phyloP scores from a whole-genome alignment of 2,113 vertebrate genomes.

The Rhea americana region DNA sequence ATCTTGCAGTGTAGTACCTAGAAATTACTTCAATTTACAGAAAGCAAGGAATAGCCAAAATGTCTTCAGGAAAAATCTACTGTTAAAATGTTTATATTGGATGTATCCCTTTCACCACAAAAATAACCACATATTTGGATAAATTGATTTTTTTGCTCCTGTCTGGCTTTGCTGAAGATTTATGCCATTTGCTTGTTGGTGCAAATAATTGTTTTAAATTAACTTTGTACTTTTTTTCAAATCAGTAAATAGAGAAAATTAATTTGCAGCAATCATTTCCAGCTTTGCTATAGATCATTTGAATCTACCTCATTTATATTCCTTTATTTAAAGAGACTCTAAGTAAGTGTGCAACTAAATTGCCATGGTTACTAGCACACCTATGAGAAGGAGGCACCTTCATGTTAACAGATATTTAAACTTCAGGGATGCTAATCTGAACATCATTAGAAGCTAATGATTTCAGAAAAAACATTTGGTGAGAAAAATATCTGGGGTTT shows the following conservation, averaged over 20 bases:
- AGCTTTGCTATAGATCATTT: neutral
- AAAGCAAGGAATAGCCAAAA: neutral
- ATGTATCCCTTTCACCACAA: neutral
- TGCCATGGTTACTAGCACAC: neutral
- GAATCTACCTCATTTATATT: neutral
- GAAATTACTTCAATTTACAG: neutral
- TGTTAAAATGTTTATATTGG: neutral
- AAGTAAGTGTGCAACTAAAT: neutral
- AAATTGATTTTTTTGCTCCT: conserved; percentile 6
- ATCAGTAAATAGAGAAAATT: neutral
- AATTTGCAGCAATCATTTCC: neutral
- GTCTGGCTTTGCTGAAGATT: neutral
- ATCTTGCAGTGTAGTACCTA: neutral
- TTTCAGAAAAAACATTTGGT: neutral
- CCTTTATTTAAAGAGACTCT: neutral
- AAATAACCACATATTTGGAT: neutral
- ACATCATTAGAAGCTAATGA: neutral
- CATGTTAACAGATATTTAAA: neutral
- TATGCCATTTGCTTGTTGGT: neutral
- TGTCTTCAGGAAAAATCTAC: neutral
- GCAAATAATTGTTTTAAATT: conserved; percentile 25
- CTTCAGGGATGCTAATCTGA: neutral
- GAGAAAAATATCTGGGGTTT: neutral
- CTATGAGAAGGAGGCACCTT: neutral
- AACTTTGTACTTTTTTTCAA: neutral